Conservation (phyloP, 2,888 invertebrate species). For the Enoplolaimus lenunculus region DNA sequence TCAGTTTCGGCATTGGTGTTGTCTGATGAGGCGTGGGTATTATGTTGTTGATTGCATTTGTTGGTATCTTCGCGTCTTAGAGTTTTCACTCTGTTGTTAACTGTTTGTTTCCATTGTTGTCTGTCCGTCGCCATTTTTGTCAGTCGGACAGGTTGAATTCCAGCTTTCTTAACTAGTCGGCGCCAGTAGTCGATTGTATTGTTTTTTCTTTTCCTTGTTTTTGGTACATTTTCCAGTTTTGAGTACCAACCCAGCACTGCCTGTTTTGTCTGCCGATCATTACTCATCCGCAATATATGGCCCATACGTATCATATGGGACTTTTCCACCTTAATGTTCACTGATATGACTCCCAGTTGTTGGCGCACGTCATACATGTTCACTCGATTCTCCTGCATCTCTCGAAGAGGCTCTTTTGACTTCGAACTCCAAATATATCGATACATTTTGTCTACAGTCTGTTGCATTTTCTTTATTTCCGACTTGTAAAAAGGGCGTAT, state of each 20-base stretch:
- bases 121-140: too few relatives aligned
- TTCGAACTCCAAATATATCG: conserved; percentile 1
- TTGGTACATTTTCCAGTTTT: background rate
- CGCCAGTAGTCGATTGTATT: conserved; percentile 1
- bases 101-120: too few relatives aligned
- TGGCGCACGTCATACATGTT: background rate
- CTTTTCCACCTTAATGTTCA: background rate
- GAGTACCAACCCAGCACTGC: background rate
- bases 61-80: background rate
- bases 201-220: background rate
- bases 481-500: too few relatives aligned
- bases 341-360: background rate
- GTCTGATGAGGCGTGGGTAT: background rate
- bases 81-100: background rate
- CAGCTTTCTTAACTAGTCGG: background rate
- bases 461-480: too few relatives aligned
- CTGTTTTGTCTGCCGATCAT: conserved; percentile 7
- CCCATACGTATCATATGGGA: background rate
- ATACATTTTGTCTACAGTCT: background rate
- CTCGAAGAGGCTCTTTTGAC: background rate
- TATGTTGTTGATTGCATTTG: background rate
- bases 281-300: background rate
- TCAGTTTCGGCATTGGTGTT: background rate
- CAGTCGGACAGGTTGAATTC: background rate
- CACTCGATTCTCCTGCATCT: background rate